These are phyloP conservation scores for Tribolium freemani DNA, from an alignment of 2,888 invertebrate species.

Conservation along the genomic window DNA sequence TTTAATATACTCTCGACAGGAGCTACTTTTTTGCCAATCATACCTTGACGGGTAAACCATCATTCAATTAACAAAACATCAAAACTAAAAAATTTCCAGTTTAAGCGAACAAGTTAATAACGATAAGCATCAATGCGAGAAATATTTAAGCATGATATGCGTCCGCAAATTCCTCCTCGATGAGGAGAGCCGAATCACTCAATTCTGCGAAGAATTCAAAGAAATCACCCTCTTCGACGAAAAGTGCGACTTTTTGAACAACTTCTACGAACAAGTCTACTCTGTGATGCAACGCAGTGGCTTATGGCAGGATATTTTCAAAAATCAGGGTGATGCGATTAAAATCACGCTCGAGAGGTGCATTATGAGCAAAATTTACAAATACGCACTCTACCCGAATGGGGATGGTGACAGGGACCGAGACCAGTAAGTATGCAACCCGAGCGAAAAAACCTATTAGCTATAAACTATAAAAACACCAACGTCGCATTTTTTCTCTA, in stretches of 20 bases:
- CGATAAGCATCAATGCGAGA: constrained; percentile 80
- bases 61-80: neutral
- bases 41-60: constrained; percentile 75
- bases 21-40: constrained; percentile 81
- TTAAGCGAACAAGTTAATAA: constrained; percentile 74
- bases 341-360: constrained; percentile 89
- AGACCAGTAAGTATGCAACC: constrained; percentile 79
- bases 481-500: no score
- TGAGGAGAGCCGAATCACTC: constrained; percentile 79
- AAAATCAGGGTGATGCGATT: constrained; percentile 81
- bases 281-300: constrained; percentile 79
- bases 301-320: constrained; percentile 81
- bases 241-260: constrained; percentile 89
- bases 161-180: constrained; percentile 86
- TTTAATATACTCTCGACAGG: constrained; percentile 84
- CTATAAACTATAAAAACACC: no score
- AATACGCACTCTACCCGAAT: constrained; percentile 95
- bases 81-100: constrained; percentile 59
- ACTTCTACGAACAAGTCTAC: constrained; percentile 81
- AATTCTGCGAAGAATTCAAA: constrained; percentile 86
- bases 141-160: constrained; percentile 82
- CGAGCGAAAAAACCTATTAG: neutral
- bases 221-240: constrained; percentile 88
- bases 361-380: constrained; percentile 92
- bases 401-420: constrained; percentile 94